Evolutionary conservation across 2,888 invertebrate genomes (phyloP).

Genomic region (Synanthedon vespiformis): DNA sequence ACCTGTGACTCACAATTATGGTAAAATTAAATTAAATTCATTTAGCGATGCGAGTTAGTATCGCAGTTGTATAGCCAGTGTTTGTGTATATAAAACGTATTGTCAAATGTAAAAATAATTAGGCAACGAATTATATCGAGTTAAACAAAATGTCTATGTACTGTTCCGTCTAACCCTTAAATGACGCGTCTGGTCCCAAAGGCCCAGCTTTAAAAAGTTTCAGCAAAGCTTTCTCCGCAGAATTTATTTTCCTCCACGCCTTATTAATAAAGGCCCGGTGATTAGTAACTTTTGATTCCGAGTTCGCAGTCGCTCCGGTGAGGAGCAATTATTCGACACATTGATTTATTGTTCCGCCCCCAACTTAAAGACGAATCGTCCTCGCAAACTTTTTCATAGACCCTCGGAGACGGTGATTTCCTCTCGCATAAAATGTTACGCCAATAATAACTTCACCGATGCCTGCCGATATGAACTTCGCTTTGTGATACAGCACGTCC

Average conservation of each 20-base stretch:
- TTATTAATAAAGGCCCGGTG: constrained; percentile 57
- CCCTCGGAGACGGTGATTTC: constrained; percentile 29
- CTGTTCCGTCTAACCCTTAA: constrained; percentile 3
- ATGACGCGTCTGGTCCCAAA: constrained; percentile 3
- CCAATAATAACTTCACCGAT: constrained; percentile 38
- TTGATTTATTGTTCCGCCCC: constrained; percentile 60
- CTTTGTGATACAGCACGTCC: constrained; percentile 44
- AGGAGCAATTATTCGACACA: constrained; percentile 65
- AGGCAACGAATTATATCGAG: too few relatives aligned
- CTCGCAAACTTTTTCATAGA: constrained; percentile 25
- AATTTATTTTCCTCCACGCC: constrained; percentile 17
- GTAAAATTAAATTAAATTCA: too few relatives aligned
- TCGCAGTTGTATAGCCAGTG: too few relatives aligned
- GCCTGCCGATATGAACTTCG: constrained; percentile 35
- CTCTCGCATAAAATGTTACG: constrained; percentile 41
- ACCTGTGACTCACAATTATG: too few relatives aligned
- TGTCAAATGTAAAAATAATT: too few relatives aligned
- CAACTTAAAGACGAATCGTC: constrained; percentile 40
- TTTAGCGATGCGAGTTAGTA: too few relatives aligned
- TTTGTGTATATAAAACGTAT: too few relatives aligned
- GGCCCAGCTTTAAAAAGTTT: constrained; percentile 6
- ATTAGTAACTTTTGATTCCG: constrained; percentile 63
- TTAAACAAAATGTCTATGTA: constrained; percentile 1
- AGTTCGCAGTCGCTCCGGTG: constrained; percentile 40
- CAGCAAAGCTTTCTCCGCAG: constrained; percentile 4